Base-by-base conservation (phyloP, 35 echinoderm and acorn worm species). In the Anneissia japonica region DNA sequence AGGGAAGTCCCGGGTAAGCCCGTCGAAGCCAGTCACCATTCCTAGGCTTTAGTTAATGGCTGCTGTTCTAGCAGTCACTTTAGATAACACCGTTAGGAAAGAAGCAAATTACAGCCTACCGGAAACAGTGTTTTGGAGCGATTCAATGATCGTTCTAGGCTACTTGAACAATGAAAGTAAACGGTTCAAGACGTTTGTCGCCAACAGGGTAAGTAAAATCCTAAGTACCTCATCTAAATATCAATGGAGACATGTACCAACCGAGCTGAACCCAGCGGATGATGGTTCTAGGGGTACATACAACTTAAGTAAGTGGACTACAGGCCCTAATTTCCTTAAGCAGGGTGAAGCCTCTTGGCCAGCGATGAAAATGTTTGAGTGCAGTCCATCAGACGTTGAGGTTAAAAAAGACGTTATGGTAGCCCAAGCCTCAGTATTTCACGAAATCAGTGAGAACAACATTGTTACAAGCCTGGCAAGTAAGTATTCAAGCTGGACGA, bases 191-290 rank as follows among this genome's bases (percentile, higher is more conserved):
- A 86, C 83, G 40, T 94, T 90, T 46, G 92, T 94, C 34, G 82
- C 86, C 9, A 94, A 90, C 38, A 26, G 92, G 32, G 74, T 90
- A 26, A 75, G 81, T 23, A 19, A 56, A 11, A 94, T 94, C 79
- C 80, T 88, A 82, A 81, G 84, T 1, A 39, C 23, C 30, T 51
- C 84, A 41, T 33, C 77, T 26, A n/a, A 37, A 34, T 64, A 82
- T 4, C 93, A 94, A 32, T 94, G 93, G 84, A 51, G 81, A 19
- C 88, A 88, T 72, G 41, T 93, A 6, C 30, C 73, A 7, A 85
- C 91, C n/a, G 76, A 83, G 0, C 31, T 41, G 5, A 94, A 94
- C 45, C 88, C 89, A n/a, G 93, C 88, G 35, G 93, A 94, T 41
- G 72, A 86, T 72, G 84, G 77, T 38, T 94, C 93, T 43, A 55